Base-by-base conservation (phyloP, 2,113 vertebrate species). In the Myrmecobius fasciatus region DNA sequence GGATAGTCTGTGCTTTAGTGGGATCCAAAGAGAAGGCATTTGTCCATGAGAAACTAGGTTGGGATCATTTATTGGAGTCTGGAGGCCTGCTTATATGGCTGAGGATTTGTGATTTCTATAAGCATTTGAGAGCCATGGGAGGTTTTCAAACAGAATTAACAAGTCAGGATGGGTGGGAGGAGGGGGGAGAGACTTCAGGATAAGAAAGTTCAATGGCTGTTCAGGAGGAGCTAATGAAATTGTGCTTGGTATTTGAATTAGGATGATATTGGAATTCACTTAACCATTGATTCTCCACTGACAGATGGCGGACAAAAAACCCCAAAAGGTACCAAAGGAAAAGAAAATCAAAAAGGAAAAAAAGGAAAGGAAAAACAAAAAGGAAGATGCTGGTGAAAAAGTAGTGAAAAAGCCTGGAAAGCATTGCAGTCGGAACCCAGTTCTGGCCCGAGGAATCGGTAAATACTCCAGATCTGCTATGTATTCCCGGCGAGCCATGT, bases 341-440 rank as follows among this genome's bases (percentile, higher is more conserved):
- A 98, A 98, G 2, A 97, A 98, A 0, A 91, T 98, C 91, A 98
- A 98, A 9, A 97, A 97, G 25, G 46, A 93, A 0, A 12, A 48
- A 26, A 97, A 97, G 48, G 98, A 97, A 96, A 99, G 98, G 96
- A 99, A 98, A 94, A 91, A 52, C 92, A 97, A 98, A 92, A 97
- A 96, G 49, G 25, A 93, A 0, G 8, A 67, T 60, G 96, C 60
- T 0, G 46, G n/a, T 51, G 67, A 51, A 54, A 94, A 83, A 25
- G 56, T 0, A 3, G 96, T 97, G 92, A 96, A 97, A 53, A 98
- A 97, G 94, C 98, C 97, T 94, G 99, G 98, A 96, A 98, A 98
- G 96, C 99, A 99, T 94, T 98, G 99, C 96, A 99, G 99, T 98
- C 99, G 99, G 1, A 99, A 99, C 98, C 99, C 99, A 0, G 98